Conservation (phyloP, 1,140 invertebrate genomes). For the Metopolophium dirhodum region DNA sequence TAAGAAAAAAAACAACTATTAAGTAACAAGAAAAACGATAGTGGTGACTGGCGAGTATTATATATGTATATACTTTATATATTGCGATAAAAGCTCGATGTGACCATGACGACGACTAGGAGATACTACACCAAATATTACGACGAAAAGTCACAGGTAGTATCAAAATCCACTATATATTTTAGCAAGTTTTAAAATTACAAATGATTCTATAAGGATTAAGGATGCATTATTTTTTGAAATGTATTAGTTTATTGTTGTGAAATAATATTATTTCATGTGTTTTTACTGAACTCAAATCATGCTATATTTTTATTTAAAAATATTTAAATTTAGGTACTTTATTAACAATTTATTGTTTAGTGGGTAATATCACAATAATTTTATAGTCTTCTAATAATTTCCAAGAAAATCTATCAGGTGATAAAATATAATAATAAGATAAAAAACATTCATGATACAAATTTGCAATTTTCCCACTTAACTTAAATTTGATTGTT, state of each 20-base stretch:
- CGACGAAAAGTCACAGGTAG: neutral
- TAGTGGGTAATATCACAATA: too few species aligned
- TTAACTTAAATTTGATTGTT: neutral
- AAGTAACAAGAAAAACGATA: neutral
- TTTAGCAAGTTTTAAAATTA: neutral
- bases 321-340: too few species aligned
- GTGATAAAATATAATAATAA: neutral
- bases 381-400: neutral
- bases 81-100: neutral
- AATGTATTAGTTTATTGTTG: neutral
- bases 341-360: too few species aligned
- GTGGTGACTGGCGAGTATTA: too few species aligned
- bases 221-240: neutral
- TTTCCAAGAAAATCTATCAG: neutral
- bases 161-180: neutral
- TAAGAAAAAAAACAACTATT: neutral
- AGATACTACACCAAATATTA: too few species aligned
- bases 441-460: neutral
- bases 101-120: neutral
- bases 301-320: too few species aligned
- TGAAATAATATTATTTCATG: too few species aligned
- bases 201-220: neutral
- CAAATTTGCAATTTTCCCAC: neutral
- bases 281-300: too few species aligned
- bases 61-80: neutral